Evolutionary conservation across 92 coral and sea anemone species (phyloP), one percentile per base, ranked within the genome.

Genomic region (Epizoanthus scotinus): DNA sequence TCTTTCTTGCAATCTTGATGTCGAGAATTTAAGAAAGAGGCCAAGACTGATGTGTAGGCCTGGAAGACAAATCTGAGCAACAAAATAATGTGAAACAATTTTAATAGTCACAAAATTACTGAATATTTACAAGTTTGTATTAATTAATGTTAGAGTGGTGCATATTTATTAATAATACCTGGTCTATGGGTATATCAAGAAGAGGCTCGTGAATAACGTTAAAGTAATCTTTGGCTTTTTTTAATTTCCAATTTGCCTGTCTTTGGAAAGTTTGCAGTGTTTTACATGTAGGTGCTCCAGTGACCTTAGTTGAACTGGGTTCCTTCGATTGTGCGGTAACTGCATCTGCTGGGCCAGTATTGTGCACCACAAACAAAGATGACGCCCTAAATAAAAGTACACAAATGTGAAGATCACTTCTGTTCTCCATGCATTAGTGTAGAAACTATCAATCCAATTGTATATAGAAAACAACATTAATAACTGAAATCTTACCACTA

Each of bases 341-440:
- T 14, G 31, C 65, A 60, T 60, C 65, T 60, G 65, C 65, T 60
- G 65, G 22, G 27, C 65, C 15, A 60, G 65, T 60, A 60, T 60
- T 17, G 65, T 60, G 24, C 65, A 60, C 65, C 65, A 60, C 65
- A 60, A 31, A 8, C 65, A 60, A 22, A 31, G 65, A 21, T 60
- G 65, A 8, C 65, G 65, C 24, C 65, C 65, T 60, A 27, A 60
- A n/a, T n/a, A n/a, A n/a, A 53, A 1, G 7, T 1, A 12, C 58
- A 12, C 2, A 1, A 6, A 31, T 4, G 4, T 1, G 4, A 31
- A 31, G 36, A 31, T 31, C 36, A 1, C 36, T 31, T 31, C 36
- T 31, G 36, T 4, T 31, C 36, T 31, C 2, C 36, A 31, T 31
- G 36, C 4, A 31, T 31, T 31, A 31, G 36, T 31, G n/a, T 53